Percentiles rank a stretch among this genome's conserved stretches.
Conservation (phyloP, 1,140 invertebrate genomes). For the Stegodyphus dumicola region DNA sequence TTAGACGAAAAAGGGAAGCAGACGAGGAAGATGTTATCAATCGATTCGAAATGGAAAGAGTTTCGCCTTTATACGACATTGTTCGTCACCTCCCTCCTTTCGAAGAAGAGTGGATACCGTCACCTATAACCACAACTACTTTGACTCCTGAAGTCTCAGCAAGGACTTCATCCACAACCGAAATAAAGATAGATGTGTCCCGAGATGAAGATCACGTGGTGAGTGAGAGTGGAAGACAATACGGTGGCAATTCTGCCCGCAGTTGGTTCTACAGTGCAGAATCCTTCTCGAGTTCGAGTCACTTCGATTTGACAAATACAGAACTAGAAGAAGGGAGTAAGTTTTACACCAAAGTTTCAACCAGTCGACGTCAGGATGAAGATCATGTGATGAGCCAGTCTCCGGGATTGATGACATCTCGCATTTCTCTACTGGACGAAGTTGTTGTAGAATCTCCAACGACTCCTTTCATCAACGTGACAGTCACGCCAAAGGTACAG, state of each 20-base stretch:
- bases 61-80: slow-evolving; percentile 28
- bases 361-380: slow-evolving; percentile 13
- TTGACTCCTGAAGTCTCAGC: not conserved
- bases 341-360: not conserved
- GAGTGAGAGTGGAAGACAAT: slow-evolving; percentile 26
- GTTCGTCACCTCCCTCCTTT: slow-evolving; percentile 25
- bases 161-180: not conserved
- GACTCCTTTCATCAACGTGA: slow-evolving; percentile 11
- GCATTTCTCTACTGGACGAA: not conserved
- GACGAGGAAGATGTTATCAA: slow-evolving; percentile 44
- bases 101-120: slow-evolving; percentile 24
- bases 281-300: slow-evolving; percentile 9
- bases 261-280: slow-evolving; percentile 31
- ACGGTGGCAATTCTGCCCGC: slow-evolving; percentile 13
- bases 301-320: not conserved
- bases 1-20: not conserved
- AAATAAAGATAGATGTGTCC: slow-evolving; percentile 21
- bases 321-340: not conserved
- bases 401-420: slow-evolving; percentile 5
- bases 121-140: not conserved
- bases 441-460: slow-evolving; percentile 19
- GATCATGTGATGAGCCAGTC: slow-evolving; percentile 33
- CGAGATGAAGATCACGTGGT: slow-evolving; percentile 44
- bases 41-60: slow-evolving; percentile 47
- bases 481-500: not conserved